phyloP scores from a whole-genome alignment of 2,888 invertebrate species.

The Lasioglossum marginatum region DNA sequence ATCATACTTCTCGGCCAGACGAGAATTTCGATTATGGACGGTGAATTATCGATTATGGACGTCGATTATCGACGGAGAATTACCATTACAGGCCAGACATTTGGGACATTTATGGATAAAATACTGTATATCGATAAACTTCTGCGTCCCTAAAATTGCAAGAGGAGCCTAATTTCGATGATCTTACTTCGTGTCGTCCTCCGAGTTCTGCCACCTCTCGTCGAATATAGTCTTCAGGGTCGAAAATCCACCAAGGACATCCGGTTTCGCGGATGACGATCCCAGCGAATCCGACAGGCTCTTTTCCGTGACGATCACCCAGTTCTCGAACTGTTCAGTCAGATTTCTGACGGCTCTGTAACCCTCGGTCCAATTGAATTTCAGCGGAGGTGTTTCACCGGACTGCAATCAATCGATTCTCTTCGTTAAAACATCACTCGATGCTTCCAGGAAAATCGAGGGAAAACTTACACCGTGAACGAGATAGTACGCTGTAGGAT shows the following conservation, averaged over 20 bases:
- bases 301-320: slow-evolving; percentile 64
- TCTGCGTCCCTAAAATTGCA: background rate
- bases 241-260: slow-evolving; percentile 56
- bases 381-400: slow-evolving; percentile 68
- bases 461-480: slow-evolving; percentile 67
- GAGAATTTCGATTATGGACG: too few species aligned
- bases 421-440: background rate
- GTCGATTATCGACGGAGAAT: too few species aligned
- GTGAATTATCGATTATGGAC: too few species aligned
- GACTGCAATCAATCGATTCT: slow-evolving; percentile 65
- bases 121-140: background rate
- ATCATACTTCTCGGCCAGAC: too few species aligned
- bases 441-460: too few species aligned
- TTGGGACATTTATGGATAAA: too few species aligned
- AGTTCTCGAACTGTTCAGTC: slow-evolving; percentile 69
- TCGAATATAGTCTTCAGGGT: slow-evolving; percentile 65
- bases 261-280: slow-evolving; percentile 63
- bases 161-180: background rate
- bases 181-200: slow-evolving; percentile 52
- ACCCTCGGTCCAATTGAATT: slow-evolving; percentile 80
- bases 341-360: slow-evolving; percentile 76
- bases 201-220: slow-evolving; percentile 64
- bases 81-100: too few species aligned
- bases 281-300: slow-evolving; percentile 65
- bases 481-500: slow-evolving; percentile 70